A percentile compares a stretch with the other conserved stretches of the same genome.
phyloP scores from a whole-genome alignment of 1,140 invertebrate genomes.

The Campoletis sonorensis region DNA sequence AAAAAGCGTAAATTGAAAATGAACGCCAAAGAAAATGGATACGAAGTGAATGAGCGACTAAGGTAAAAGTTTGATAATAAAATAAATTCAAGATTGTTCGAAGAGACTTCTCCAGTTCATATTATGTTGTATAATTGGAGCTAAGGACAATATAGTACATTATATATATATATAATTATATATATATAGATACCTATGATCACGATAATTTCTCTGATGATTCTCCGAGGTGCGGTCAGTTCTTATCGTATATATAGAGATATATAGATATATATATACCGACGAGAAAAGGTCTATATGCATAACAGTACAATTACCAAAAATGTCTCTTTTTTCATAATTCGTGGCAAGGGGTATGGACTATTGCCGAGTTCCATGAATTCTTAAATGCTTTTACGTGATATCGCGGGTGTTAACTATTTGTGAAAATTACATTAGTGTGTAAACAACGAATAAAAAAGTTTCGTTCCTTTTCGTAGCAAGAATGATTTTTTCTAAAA shows the following conservation, averaged over 20 bases:
- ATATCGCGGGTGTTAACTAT: too few species aligned
- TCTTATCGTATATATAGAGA: not conserved
- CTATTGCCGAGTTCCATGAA: slow-evolving; percentile 19
- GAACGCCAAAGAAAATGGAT: not conserved
- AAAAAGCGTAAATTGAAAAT: not conserved
- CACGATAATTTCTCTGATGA: slow-evolving; percentile 40
- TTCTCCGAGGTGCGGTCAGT: slow-evolving; percentile 27
- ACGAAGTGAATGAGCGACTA: not conserved
- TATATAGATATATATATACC: slow-evolving; percentile 2
- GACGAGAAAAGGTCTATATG: slow-evolving; percentile 14
- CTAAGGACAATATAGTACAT: slow-evolving; percentile 57
- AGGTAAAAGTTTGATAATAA: slow-evolving; percentile 8
- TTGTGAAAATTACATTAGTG: not conserved
- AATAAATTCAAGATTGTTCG: not conserved
- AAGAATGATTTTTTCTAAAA: not conserved
- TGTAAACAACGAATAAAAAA: not conserved
- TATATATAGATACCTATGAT: slow-evolving; percentile 24
- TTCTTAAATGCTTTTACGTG: not conserved
- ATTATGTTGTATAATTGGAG: slow-evolving; percentile 54
- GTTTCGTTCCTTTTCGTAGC: not conserved
- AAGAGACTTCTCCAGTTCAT: slow-evolving; percentile 2
- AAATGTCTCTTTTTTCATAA: not conserved
- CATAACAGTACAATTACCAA: slow-evolving; percentile 14
- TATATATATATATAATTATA: not conserved
- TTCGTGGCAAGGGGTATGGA: slow-evolving; percentile 26